Evolutionary conservation across 2,797 vertebrate species (phyloP), one percentile per base, ranked within the genome.

Genomic region (Brachymystax lenok): DNA sequence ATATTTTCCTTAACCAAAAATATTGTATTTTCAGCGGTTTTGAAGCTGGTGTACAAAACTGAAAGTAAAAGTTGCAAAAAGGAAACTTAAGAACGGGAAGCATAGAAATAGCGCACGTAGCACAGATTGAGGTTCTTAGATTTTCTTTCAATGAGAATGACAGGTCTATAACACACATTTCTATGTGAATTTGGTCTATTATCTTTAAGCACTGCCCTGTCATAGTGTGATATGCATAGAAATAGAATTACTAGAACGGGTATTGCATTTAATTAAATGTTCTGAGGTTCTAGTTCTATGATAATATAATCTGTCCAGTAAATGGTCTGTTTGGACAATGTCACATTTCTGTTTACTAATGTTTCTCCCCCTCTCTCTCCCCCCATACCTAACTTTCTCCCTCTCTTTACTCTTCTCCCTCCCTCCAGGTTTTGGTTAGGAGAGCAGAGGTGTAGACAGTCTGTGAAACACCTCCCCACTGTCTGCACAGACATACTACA

Each of bases 381-480:
- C 61, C 12, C 10, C 75, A 19, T 17, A 61, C 40, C 75, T 21
- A 77, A 69, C 77, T 4, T 13, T 72, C 30, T 50, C 4, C 80
- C 59, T 5, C 40, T 12, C 77, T 5, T 27, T 28, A 46, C 40
- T 66, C 63, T 28, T 1, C 21, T 16, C 28, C 17, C 66, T 89
- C 56, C 86, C 79, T 92, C 81, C 88, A 99, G 98, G 94, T 99
- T 99, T 93, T 99, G 98, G 98, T 94, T 99, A 90, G 98, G 98
- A 82, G 97, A 99, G 85, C 98, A 99, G 81, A 96, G 97, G 77
- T 97, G 96, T 93, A 96, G 96, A 75, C 98, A 99, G 88, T 99
- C 98, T 27, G 97, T 99, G 91, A 99, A 99, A 85, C 98, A 99
- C 91, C 95, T 99, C 82, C 98, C 98, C 83, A 97, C 97, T n/a